Conservation (phyloP, 2,113 vertebrate species). For the Anoplopoma fimbria region DNA sequence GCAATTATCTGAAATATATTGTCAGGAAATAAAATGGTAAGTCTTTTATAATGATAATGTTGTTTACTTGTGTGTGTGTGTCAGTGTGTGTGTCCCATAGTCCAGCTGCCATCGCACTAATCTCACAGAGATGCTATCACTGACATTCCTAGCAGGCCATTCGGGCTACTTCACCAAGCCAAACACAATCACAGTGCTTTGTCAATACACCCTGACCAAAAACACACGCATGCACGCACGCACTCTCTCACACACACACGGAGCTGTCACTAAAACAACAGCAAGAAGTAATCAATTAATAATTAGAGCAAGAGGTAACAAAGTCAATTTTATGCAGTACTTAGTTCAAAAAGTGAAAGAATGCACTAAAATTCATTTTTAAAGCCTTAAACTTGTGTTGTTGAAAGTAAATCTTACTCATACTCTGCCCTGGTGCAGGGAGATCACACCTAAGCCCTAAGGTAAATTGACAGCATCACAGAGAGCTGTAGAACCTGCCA, state of each 20-base stretch:
- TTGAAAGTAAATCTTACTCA: neutral
- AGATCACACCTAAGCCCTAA: slow-evolving; percentile 30
- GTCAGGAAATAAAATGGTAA: neutral
- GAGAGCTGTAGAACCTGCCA: slow-evolving; percentile 13
- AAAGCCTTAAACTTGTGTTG: neutral
- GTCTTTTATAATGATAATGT: neutral
- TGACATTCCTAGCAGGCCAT: slow-evolving; percentile 61
- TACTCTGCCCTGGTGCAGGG: neutral
- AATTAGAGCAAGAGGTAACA: neutral
- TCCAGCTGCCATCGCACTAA: slow-evolving; percentile 55
- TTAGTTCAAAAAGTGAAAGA: neutral
- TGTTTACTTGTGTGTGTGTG: neutral
- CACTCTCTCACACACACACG: no score
- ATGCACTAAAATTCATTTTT: no score
- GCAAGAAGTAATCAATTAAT: neutral
- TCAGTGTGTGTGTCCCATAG: neutral
- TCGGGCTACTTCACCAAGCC: slow-evolving; percentile 31
- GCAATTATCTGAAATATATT: neutral
- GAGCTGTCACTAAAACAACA: no score
- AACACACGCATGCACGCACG: neutral
- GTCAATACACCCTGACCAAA: slow-evolving; percentile 13
- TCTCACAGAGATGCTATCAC: slow-evolving; percentile 62
- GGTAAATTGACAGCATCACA: slow-evolving; percentile 1
- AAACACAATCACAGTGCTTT: slow-evolving; percentile 58
- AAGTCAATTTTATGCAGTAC: neutral